Evolutionary conservation across 2,888 invertebrate genomes (phyloP).

Genomic region (Scaptomyza flava): DNA sequence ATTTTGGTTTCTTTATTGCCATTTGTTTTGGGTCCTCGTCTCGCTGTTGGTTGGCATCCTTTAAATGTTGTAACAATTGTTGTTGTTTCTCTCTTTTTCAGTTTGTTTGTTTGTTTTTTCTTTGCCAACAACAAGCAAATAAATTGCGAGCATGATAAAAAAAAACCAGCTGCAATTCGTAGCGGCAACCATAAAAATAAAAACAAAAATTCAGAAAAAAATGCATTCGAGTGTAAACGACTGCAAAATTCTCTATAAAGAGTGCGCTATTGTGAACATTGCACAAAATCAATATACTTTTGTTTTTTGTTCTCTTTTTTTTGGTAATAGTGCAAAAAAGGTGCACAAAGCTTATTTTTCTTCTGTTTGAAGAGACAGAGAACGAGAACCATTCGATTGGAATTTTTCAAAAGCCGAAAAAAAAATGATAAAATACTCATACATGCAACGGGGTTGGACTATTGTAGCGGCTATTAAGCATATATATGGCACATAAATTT

Average conservation of each 20-base stretch:
- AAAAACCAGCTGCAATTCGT: conserved; percentile 34
- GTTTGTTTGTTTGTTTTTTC: conserved; percentile 26
- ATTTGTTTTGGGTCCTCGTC: conserved; percentile 41
- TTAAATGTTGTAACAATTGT: conserved; percentile 55
- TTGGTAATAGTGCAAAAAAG: conserved; percentile 1
- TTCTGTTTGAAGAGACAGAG: conserved; percentile 10
- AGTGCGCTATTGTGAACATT: neutral
- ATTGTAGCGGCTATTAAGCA: conserved; percentile 8
- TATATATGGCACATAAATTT: conserved; percentile 13
- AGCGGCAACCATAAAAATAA: conserved; percentile 4
- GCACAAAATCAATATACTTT: conserved; percentile 1
- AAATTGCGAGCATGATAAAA: conserved; percentile 59
- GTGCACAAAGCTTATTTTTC: conserved; percentile 22
- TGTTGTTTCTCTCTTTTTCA: conserved; percentile 18
- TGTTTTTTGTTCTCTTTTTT: neutral
- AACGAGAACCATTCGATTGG: conserved; percentile 16
- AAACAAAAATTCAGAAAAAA: neutral
- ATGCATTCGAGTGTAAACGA: neutral
- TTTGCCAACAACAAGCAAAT: conserved; percentile 54
- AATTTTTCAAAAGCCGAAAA: conserved; percentile 26
- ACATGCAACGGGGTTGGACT: neutral
- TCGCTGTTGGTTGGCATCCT: conserved; percentile 43
- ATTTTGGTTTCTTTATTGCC: conserved; percentile 73
- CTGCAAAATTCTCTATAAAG: conserved; percentile 1
- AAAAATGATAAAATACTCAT: too few relatives aligned